Base-by-base conservation (phyloP, 2,797 vertebrate species). In the Denticeps clupeoides region DNA sequence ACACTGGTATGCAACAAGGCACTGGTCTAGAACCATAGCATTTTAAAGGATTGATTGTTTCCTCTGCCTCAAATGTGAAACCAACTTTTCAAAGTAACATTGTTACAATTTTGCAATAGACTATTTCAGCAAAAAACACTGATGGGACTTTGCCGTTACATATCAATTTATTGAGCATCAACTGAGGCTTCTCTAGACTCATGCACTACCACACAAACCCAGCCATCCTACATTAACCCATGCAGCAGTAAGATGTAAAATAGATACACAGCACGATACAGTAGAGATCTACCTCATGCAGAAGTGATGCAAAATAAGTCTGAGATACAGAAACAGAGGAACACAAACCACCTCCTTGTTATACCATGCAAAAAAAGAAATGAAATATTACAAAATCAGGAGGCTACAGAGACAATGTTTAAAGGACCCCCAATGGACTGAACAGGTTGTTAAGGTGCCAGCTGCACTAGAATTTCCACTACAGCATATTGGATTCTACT, bases 261-360 rank as follows among this genome's bases (percentile, higher is more conserved):
- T 47, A 49, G 58, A 60, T 58, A 63, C 10, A 67, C 64, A 68
- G 60, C 58, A 51, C 58, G 38, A 1, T 29, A 60, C 60, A 53
- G 52, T 5, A 58, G 40, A 68, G 57, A 19, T 61, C 61, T 46
- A 51, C 45, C 31, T 35, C 78, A 81, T 81, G 79, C 79, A 72
- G 47, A 23, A 60, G 62, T 51, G 62, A 61, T 29, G 5, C 52
- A 55, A 55, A 47, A 49, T 18, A 59, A 63, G 59, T 38, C 38
- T 38, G 35, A 35, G 38, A 38, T 45, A 16, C 35, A 38, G 35
- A 35, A 21, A 26, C 25, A 26, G 7, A 8, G 7, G 8, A 7
- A 26, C 2, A 8, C 25, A 26, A 22, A 5, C 25, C 26, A 24
- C 24, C 25, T 25, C 24, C 5, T 7, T 7, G 13, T 35, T 9